Base-by-base conservation (phyloP, 2,797 vertebrate species). In the Sebastes aleutianus region DNA sequence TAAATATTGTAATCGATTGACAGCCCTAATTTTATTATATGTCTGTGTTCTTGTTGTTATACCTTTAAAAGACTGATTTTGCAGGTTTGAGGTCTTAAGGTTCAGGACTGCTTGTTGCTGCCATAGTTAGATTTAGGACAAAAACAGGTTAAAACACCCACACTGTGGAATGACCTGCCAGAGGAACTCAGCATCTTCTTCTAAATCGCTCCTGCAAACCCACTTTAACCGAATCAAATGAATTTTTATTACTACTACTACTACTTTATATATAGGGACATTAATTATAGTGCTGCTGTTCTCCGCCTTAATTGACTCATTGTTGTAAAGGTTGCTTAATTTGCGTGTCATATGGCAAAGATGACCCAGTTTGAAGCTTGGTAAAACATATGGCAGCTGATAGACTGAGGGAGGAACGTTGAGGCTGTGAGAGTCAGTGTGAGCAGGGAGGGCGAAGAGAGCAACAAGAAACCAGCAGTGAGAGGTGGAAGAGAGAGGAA, bases 281-380 rank as follows among this genome's bases (percentile, higher is more conserved):
- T 20, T 53, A 53, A 53, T 53, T 53, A n/a, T 53, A 53, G 39
- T n/a, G 10, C 14, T 63, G 24, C 22, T 32, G 32, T 67, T 39
- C 7, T 64, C 47, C 8, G 13, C 7, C 32, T 56, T 58, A 11
- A 78, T 3, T 63, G 16, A 53, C 8, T 32, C 5, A 22, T 3
- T 12, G 18, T 11, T 70, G 29, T 31, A n/a, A 58, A 61, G 27
- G 29, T n/a, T 50, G 27, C 67, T 59, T 20, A 10, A 27, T 12
- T 14, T 16, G 43, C 16, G 4, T 56, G n/a, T 57, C 59, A 39
- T 22, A 36, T 36, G 34, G 5, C 27, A 32, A 79, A 70, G 69
- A 64, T 83, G 79, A 78, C 72, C 66, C 56, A 74, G 76, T 80
- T 85, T 86, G 74, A 77, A 54, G 27, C 58, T 62, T 50, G 3